Evolutionary conservation across 1,140 invertebrate genomes (phyloP), one percentile per base, ranked within the genome.

Genomic region (Pogonus chalceus): DNA sequence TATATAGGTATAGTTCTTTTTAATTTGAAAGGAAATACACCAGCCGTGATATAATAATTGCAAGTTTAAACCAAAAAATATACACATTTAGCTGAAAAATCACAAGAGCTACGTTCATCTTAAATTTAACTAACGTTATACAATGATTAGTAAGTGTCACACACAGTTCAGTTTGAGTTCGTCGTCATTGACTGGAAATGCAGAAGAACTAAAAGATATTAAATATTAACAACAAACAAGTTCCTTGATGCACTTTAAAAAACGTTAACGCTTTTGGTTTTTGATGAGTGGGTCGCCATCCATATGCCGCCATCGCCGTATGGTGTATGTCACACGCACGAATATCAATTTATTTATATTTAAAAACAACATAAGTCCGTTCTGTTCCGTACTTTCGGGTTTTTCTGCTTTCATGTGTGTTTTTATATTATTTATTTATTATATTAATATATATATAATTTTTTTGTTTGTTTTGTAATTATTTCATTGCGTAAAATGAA

Each of bases 51-150:
- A 43, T n/a, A 16, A 12, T 43, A 43, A 31, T 7, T 31, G 26
- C 26, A 31, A 7, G 14, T 31, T 7, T 31, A 31, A 7, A 31
- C 14, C 4, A 7, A 31, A 7, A 31, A 4, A 43, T 43, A 43
- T 43, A 43, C 37, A 43, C 37, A 43, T 43, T 43, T 43, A 43
- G 37, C 37, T 43, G 37, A 43, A 43, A 43, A 43, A 43, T 43
- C 37, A 43, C 37, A 43, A 43, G 18, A 43, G 7, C 37, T 43
- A 43, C 37, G 37, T 43, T 43, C 37, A 43, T 43, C 18, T 43
- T 31, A 4, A 43, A 43, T 43, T 43, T 18, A 18, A 43, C 37
- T 43, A 43, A 43, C 18, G 26, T 31, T 31, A 31, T 31, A 31
- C 26, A 31, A 31, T 31, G 26, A 31, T 31, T 31, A 31, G 26